Conservation (phyloP, 2,113 vertebrate genomes). For the Psammodynastes pulverulentus region DNA sequence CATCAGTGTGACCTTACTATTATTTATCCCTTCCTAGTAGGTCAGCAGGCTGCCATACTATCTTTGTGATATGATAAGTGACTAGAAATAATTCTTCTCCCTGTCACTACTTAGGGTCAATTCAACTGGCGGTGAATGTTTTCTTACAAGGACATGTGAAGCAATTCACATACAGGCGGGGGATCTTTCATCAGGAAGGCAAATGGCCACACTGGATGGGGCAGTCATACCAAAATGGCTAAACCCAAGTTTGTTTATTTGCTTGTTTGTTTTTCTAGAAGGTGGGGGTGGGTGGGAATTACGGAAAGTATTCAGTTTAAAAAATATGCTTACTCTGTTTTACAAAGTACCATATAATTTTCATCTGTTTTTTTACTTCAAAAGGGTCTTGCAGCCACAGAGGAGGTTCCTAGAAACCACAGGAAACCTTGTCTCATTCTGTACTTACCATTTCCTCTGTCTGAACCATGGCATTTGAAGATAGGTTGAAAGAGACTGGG, state of each 20-base stretch:
- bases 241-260: neutral
- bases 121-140: neutral
- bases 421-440: neutral
- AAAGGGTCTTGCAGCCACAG: neutral
- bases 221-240: neutral
- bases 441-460: neutral
- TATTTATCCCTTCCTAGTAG: neutral
- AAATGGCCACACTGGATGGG: neutral
- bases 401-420: neutral
- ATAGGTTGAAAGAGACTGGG: neutral
- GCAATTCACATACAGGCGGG: neutral
- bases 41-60: neutral
- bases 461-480: neutral
- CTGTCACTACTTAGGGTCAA: neutral
- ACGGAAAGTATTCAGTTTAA: neutral
- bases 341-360: neutral
- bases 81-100: neutral
- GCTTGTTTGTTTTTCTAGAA: neutral
- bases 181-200: neutral
- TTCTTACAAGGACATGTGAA: neutral
- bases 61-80: neutral
- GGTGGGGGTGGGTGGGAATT: neutral
- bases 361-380: neutral
- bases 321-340: neutral
- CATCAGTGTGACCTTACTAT: neutral